Conservation (phyloP, 2,797 vertebrate species). For the Buceros bicornis region DNA sequence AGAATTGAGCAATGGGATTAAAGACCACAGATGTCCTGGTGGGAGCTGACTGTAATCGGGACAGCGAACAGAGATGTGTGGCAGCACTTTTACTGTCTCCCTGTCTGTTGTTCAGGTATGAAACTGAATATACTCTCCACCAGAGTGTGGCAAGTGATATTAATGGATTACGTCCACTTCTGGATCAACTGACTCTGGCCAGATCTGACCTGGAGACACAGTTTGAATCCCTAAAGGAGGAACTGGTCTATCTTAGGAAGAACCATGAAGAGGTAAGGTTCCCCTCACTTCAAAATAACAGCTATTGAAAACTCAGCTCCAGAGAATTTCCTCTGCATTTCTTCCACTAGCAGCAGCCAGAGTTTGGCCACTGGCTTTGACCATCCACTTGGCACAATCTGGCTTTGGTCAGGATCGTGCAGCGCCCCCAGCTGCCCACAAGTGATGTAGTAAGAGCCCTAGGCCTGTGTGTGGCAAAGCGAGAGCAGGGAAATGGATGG, state of each 20-base stretch:
- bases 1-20: neutral
- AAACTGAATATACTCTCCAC: conserved; percentile 82
- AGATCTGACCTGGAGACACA: conserved; percentile 85
- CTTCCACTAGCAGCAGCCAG: neutral
- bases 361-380: neutral
- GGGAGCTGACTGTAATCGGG: neutral
- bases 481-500: neutral
- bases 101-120: conserved; percentile 77
- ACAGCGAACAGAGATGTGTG: neutral
- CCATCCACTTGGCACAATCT: neutral
- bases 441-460: neutral
- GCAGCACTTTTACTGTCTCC: neutral
- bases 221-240: conserved; percentile 86
- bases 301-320: neutral
- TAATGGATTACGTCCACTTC: conserved; percentile 83
- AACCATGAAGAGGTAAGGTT: conserved; percentile 88
- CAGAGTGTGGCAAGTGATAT: conserved; percentile 88
- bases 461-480: neutral
- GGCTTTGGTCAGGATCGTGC: neutral
- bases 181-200: conserved; percentile 85
- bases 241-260: conserved; percentile 84
- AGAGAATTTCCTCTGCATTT: neutral
- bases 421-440: neutral
- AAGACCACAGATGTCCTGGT: neutral
- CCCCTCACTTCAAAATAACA: neutral